Conservation (phyloP, 2,113 vertebrate species). For the Okapia johnstoni region DNA sequence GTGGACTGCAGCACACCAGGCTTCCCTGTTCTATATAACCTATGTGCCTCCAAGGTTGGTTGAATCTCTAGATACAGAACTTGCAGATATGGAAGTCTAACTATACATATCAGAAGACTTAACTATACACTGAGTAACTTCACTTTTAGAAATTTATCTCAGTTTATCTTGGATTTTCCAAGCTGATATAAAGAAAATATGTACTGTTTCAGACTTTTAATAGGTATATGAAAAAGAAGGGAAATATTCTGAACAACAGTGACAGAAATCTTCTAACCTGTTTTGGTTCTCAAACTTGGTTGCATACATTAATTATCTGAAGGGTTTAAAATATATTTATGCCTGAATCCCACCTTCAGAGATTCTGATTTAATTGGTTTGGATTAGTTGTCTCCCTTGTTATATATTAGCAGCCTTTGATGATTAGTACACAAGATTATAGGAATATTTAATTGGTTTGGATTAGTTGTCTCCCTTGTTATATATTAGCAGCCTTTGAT, state of each 20-base stretch:
- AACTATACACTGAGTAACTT: neutral
- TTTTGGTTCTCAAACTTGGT: neutral
- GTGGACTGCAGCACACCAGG: neutral
- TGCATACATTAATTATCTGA: neutral
- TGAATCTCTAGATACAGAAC: neutral
- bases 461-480: neutral
- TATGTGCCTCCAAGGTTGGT: neutral
- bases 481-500: neutral
- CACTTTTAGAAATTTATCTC: neutral
- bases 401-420: neutral
- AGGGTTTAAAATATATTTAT: neutral
- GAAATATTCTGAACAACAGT: neutral
- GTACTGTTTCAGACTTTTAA: neutral
- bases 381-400: neutral
- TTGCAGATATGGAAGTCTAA: neutral
- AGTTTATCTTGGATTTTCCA: neutral
- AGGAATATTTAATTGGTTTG: neutral
- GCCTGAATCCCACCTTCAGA: neutral
- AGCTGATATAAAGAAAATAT: neutral
- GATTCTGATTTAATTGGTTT: slow-evolving; percentile 15
- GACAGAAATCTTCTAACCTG: neutral
- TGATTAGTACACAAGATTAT: neutral
- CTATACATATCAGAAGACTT: neutral
- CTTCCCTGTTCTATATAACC: neutral
- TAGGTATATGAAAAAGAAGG: neutral